Evolutionary conservation across 92 coral and sea anemone genomes (phyloP), one percentile per base, ranked within the genome.

Genomic region (Heliopora coerulea): DNA sequence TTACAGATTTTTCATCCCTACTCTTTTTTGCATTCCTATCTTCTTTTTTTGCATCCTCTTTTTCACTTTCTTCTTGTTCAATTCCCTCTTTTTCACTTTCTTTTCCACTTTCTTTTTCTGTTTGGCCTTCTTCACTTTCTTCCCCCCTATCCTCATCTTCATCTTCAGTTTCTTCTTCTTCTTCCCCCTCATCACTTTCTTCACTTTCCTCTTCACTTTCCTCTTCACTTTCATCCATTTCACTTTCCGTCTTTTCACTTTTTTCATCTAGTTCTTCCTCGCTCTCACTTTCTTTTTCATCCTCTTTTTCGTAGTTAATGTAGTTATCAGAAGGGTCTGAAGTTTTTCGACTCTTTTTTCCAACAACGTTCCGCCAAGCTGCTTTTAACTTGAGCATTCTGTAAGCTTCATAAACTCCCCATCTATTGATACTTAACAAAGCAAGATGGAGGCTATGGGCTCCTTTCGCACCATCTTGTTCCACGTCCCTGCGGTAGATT

Each of bases 351-450:
- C 8, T 12, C 33, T 83, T 90, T 60, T 77, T 75, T 50, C 86
- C 99, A 63, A 88, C 81, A 48, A 90, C 65, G 33, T 75, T 65
- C 66, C 82, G 90, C 99, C 99, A 95, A 1, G 89, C 89, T 37
- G 75, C 78, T 49, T 95, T 95, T 24, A 90, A 29, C 39, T 62
- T 33, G 52, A 86, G 50, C 99, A 95, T 95, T 82, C 74, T 80
- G 73, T 82, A 69, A 17, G 96, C 91, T 72, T 90, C 96, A 56
- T 95, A 95, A 11, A 95, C 59, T 3, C 99, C 99, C 99, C 99
- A 95, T 66, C 96, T 73, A 83, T 95, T 95, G 48, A 84, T 78
- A 42, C 82, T 84, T 59, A 95, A 56, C 82, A 95, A 54, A 14
- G 91, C 99, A 0, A 70, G 63, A 54, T 54, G 77, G n/a, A 83